Percentiles rank a stretch among this genome's conserved stretches.
Evolutionary conservation across 2,888 invertebrate genomes (phyloP).

Genomic region (Thera britannica): DNA sequence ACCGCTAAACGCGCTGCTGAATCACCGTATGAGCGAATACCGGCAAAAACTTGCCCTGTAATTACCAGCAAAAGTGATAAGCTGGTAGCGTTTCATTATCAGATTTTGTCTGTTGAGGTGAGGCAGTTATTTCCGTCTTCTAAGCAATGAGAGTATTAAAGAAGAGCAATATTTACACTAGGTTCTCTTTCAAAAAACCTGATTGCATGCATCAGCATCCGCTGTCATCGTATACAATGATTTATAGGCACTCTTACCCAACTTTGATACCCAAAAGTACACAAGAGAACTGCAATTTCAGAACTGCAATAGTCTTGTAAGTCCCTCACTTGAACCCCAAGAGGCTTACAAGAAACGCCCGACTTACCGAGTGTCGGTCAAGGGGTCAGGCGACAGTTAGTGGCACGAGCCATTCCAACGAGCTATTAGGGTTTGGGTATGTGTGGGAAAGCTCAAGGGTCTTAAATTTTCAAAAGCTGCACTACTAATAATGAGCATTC

Average conservation of each 20-base stretch:
- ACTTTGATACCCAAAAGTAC: background rate
- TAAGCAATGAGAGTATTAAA: no score
- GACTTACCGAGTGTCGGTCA: conserved; percentile 51
- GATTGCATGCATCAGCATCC: no score
- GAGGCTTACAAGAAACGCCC: conserved; percentile 28
- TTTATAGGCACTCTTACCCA: no score
- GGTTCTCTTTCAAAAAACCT: no score
- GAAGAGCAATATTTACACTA: no score
- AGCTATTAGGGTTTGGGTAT: conserved; percentile 24
- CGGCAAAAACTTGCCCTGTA: conserved; percentile 37
- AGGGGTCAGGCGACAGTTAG: conserved; percentile 57
- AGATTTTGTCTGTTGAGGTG: no score
- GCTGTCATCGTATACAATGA: no score
- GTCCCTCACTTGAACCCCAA: conserved; percentile 15
- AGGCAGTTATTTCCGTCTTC: no score
- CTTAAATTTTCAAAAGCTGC: conserved; percentile 10
- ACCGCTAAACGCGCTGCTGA: conserved; percentile 35
- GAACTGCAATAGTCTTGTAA: background rate
- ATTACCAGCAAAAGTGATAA: conserved; percentile 16
- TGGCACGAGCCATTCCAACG: conserved; percentile 21
- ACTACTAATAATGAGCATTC: background rate
- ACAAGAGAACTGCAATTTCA: background rate
- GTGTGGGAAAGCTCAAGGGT: conserved; percentile 6
- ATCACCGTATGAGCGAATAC: conserved; percentile 41
- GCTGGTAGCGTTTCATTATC: conserved; percentile 11